Base-by-base conservation (phyloP, 2,888 invertebrate genomes). In the Synanthedon formicaeformis region DNA sequence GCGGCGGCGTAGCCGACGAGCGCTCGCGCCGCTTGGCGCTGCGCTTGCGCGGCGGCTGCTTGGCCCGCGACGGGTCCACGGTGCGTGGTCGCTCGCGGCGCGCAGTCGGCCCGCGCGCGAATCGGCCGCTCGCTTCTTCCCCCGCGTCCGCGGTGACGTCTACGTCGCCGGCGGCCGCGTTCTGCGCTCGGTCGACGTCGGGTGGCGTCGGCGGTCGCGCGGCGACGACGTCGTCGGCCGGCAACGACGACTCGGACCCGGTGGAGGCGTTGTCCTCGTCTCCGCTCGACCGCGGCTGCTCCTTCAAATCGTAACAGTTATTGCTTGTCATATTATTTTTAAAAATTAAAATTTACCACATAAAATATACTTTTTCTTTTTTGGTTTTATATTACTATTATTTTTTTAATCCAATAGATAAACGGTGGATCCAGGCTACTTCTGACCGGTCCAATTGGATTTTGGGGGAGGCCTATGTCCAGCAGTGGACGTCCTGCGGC, bases 241-340 rank as follows among this genome's bases (percentile, higher is more conserved):
- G 64, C 10, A 67, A 62, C 10, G 73, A 66, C 10, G 65, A 65
- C 8, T 65, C 71, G 51, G 74, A 71, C 41, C 63, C 69, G 52
- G 65, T 67, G 48, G 73, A 73, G n/a, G 51, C 60, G 27, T 58
- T 63, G 54, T 71, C 73, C 34, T 68, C 69, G 57, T 67, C 73
- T 54, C 61, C 63, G 60, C 60, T 57, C 41, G 56, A 60, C 49
- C 56, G 64, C 56, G 64, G 55, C 1, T 60, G 61, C 52, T 66
- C 71, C 14, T 34, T 34, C 6, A 34, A 34, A 34, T 23, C 4
- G 4, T 4, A 23, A 6, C 16, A 40, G 40, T 50, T 27, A 18
- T 18, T 3, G 18, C 16, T 16, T 16, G 16, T 0, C 18, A 18
- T 18, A n/a, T n/a, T n/a, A n/a, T n/a, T n/a, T n/a, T n/a, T n/a